Base-by-base conservation (phyloP, 2,113 vertebrate genomes). In the Mesitornis unicolor region DNA sequence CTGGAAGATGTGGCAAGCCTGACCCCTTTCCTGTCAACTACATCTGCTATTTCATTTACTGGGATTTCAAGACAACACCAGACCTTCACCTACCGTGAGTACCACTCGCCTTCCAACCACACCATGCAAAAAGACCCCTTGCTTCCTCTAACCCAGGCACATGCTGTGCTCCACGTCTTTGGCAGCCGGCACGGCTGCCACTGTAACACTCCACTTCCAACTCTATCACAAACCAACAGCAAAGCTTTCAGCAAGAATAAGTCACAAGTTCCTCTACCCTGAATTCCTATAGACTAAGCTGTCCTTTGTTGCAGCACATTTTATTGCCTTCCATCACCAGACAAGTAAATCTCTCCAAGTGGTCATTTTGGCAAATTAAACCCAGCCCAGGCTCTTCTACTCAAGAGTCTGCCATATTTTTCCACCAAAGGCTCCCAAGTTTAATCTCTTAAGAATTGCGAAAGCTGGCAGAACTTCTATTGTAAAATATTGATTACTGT, bases 151-250 rank as follows among this genome's bases (percentile, higher is more conserved):
- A 60, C 10, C 21, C 35, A 36, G 19, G 6, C 5, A 56, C 5
- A 24, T 0, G 2, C 54, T 38, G n/a, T 20, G 28, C 31, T 42
- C 31, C 10, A 24, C 2, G 26, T 29, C 74, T 56, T 43, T 2
- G 0, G 26, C 50, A 86, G 48, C 38, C 29, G 2, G 0, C 4
- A 14, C 0, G 13, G 28, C 17, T 40, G 35, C 36, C 7, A 0
- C 50, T 28, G 20, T 57, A 22, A 56, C 47, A 3, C 6, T 33
- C n/a, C n/a, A 10, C 36, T 63, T 74, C 48, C 56, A 69, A 25
- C 56, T 35, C 38, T 6, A 31, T 22, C 7, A 13, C 47, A 60
- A 70, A 70, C 9, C 35, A 64, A 31, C 0, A 1, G 31, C 65
- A 65, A 74, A 80, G 40, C 68, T 53, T 48, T 60, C 68, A 60